phyloP scores from a whole-genome alignment of 2,888 invertebrate genomes.

The Hypercompe scribonia region DNA sequence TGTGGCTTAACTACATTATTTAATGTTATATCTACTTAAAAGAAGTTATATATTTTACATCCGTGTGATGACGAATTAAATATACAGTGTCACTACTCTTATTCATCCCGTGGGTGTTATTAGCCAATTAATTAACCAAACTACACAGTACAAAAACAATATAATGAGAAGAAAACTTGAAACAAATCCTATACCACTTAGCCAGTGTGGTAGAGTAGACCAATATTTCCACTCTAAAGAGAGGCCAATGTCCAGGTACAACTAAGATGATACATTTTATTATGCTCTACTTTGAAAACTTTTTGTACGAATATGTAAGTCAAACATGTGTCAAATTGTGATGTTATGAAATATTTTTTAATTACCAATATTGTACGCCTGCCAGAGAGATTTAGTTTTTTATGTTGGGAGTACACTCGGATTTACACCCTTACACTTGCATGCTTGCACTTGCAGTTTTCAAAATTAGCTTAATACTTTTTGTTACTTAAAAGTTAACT shows the following conservation, averaged over 20 bases:
- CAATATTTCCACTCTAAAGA: not conserved
- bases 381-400: not conserved
- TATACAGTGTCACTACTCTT: too few relatives aligned
- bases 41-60: too few relatives aligned
- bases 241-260: too few relatives aligned
- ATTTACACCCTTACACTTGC: not conserved
- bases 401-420: not conserved
- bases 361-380: not conserved
- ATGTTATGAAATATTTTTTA: too few relatives aligned
- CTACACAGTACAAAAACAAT: too few relatives aligned
- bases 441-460: not conserved
- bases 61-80: too few relatives aligned
- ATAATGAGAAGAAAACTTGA: too few relatives aligned
- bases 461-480: not conserved
- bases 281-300: not conserved
- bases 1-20: too few relatives aligned
- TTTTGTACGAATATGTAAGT: not conserved
- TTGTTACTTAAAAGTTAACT: not conserved
- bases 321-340: not conserved
- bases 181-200: not conserved
- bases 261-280: not conserved
- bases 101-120: too few relatives aligned
- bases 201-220: not conserved
- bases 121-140: too few relatives aligned
- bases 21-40: too few relatives aligned